Conservation (phyloP, 2,888 invertebrate species). For the Gibbula magus region DNA sequence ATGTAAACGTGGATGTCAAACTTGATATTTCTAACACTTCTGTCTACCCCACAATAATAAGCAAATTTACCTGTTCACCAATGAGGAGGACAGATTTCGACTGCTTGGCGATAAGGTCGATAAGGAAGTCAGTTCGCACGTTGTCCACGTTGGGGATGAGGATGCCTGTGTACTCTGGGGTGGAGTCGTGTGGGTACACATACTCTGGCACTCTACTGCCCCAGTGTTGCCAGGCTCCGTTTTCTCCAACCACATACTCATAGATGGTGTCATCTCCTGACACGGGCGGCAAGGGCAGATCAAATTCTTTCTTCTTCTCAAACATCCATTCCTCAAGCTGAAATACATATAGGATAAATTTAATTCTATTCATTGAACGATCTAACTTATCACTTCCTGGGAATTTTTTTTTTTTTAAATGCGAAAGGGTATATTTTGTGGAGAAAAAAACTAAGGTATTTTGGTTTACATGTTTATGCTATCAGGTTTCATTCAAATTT, state of each 20-base stretch:
- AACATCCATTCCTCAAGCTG: constrained; percentile 71
- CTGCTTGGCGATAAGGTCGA: constrained; percentile 73
- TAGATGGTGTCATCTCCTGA: constrained; percentile 74
- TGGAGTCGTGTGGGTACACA: constrained; percentile 68
- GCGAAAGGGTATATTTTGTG: too few species aligned
- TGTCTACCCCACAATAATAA: too few species aligned
- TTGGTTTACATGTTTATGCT: too few species aligned
- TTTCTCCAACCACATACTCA: constrained; percentile 72
- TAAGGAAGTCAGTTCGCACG: constrained; percentile 73
- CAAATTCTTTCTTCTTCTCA: constrained; percentile 45
- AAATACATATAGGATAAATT: neutral
- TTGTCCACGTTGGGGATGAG: constrained; percentile 76
- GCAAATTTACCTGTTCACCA: constrained; percentile 73
- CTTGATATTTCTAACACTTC: too few species aligned
- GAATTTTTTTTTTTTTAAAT: too few species aligned
- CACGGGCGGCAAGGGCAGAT: constrained; percentile 66
- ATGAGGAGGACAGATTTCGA: constrained; percentile 75
- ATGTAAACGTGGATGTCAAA: too few species aligned
- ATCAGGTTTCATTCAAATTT: neutral
- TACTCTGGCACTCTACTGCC: constrained; percentile 80
- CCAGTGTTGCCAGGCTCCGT: constrained; percentile 89
- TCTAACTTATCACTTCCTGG: too few species aligned
- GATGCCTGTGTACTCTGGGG: constrained; percentile 74
- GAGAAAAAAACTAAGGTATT: too few species aligned
- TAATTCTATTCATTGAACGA: too few species aligned